phyloP scores from a whole-genome alignment of 2,797 vertebrate genomes.

The Psittacula derbiana region DNA sequence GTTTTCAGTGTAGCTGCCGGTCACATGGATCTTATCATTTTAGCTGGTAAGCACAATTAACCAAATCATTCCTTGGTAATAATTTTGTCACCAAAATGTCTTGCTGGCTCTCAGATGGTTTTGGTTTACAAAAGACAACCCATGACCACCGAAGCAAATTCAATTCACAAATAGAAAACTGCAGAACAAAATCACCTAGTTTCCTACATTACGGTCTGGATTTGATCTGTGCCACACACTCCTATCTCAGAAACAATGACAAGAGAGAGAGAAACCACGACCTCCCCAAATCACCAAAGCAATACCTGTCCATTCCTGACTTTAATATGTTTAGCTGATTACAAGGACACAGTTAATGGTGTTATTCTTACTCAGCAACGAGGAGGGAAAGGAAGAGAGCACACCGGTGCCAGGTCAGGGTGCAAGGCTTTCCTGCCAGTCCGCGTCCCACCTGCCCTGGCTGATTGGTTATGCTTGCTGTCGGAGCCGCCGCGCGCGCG shows the following conservation, averaged over 20 bases:
- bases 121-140: neutral
- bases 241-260: neutral
- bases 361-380: slow-evolving; percentile 50
- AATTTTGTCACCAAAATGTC: neutral
- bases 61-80: neutral
- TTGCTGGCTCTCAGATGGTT: neutral
- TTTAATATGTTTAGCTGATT: neutral
- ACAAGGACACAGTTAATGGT: slow-evolving; percentile 44
- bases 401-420: slow-evolving; percentile 65
- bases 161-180: neutral
- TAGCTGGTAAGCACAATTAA: neutral
- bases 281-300: slow-evolving; percentile 6
- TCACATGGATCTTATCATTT: neutral
- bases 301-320: slow-evolving; percentile 35
- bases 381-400: slow-evolving; percentile 48
- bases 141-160: neutral
- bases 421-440: slow-evolving; percentile 79
- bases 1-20: neutral
- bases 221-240: neutral
- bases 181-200: neutral
- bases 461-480: slow-evolving; percentile 81
- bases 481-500: slow-evolving; percentile 83
- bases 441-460: slow-evolving; percentile 88
- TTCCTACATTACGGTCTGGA: rapidly evolving
- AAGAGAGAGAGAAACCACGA: neutral